Evolutionary conservation across 1,140 invertebrate genomes (phyloP).

Genomic region (Ectropis grisescens): DNA sequence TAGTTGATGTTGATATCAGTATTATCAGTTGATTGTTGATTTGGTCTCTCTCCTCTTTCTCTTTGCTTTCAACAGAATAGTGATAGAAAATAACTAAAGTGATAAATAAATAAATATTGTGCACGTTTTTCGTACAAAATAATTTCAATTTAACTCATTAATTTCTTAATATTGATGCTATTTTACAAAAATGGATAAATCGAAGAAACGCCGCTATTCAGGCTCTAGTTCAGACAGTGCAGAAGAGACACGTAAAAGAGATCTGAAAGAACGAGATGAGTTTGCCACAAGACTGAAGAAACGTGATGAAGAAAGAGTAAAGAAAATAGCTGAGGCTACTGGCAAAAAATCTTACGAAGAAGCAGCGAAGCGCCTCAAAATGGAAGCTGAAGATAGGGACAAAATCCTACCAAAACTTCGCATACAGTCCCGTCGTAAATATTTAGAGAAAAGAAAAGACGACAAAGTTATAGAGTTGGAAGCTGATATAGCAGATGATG

Average conservation of each 20-base stretch:
- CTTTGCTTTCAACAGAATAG: too few species aligned
- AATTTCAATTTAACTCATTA: too few species aligned
- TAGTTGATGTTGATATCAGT: too few species aligned
- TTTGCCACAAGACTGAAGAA: slow-evolving; percentile 91
- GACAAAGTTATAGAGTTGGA: slow-evolving; percentile 98
- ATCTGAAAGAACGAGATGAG: slow-evolving; percentile 94
- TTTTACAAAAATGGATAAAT: slow-evolving; percentile 29
- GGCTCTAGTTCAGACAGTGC: slow-evolving; percentile 73
- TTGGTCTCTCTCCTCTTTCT: too few species aligned
- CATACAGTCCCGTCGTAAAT: slow-evolving; percentile 92
- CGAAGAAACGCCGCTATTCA: slow-evolving; percentile 66
- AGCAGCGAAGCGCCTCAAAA: slow-evolving; percentile 91
- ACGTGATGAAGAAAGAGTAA: slow-evolving; percentile 91
- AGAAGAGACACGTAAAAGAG: slow-evolving; percentile 78
- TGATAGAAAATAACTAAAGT: too few species aligned
- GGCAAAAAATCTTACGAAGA: slow-evolving; percentile 89
- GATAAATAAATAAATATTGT: too few species aligned
- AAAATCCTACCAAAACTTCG: slow-evolving; percentile 90
- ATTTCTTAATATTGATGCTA: too few species aligned
- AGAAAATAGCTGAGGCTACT: slow-evolving; percentile 81
- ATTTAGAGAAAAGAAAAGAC: slow-evolving; percentile 95
- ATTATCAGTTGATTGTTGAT: too few species aligned
- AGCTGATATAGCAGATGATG: slow-evolving; percentile 95
- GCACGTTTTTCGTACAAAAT: too few species aligned
- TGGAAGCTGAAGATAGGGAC: slow-evolving; percentile 88